Conservation (phyloP, 2,113 vertebrate genomes). For the Seriola aureovittata region DNA sequence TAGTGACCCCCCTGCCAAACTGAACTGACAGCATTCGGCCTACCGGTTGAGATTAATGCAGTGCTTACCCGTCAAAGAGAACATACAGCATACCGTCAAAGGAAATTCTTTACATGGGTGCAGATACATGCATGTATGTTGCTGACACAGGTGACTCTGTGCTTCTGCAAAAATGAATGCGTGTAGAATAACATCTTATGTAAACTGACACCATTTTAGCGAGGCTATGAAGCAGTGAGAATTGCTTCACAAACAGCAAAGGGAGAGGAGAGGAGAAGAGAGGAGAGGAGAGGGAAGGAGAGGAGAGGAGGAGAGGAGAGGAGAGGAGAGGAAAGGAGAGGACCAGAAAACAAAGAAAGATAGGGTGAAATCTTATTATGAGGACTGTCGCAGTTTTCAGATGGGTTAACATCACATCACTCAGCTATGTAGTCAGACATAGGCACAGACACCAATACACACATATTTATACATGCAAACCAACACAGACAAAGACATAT, state of each 20-base stretch:
- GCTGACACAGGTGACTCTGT: slow-evolving; percentile 37
- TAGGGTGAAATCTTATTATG: slow-evolving; percentile 35
- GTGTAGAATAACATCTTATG: slow-evolving; percentile 53
- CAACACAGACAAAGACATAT: slow-evolving; percentile 34
- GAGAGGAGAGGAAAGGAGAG: slow-evolving; percentile 9
- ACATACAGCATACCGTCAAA: slow-evolving; percentile 15
- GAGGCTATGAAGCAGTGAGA: slow-evolving; percentile 42
- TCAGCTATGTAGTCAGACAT: slow-evolving; percentile 41
- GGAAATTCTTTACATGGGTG: slow-evolving; percentile 27
- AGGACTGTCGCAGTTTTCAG: slow-evolving; percentile 32
- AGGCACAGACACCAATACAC: slow-evolving; percentile 52
- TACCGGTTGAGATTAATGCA: slow-evolving; percentile 53
- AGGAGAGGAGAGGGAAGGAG: slow-evolving; percentile 23
- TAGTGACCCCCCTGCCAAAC: slow-evolving; percentile 55
- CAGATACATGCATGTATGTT: not conserved
- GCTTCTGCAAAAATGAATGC: slow-evolving; percentile 14
- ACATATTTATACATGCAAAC: slow-evolving; percentile 57
- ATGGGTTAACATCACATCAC: slow-evolving; percentile 30
- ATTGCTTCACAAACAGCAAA: slow-evolving; percentile 49
- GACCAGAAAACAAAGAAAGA: slow-evolving; percentile 53
- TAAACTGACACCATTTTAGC: slow-evolving; percentile 76
- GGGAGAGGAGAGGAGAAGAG: slow-evolving; percentile 13
- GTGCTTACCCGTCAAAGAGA: slow-evolving; percentile 35
- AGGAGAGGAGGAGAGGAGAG: slow-evolving; percentile 29
- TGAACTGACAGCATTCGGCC: slow-evolving; percentile 54